Percentiles rank a stretch among this genome's conserved stretches.
Evolutionary conservation across 2,888 invertebrate species (phyloP).

Genomic region (Epinotia ramella): DNA sequence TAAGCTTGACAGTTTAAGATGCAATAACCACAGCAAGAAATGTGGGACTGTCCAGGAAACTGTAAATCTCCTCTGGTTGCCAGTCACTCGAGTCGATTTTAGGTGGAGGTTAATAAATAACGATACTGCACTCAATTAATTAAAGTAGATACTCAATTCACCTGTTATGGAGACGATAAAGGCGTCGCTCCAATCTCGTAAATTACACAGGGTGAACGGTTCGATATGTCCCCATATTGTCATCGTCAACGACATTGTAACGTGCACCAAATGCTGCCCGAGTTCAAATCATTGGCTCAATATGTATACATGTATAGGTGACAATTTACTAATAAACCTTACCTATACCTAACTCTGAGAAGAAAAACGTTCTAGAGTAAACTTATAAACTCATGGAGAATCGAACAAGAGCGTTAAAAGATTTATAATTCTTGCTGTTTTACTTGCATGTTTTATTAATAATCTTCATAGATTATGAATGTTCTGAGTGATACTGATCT

Average conservation of each 20-base stretch:
- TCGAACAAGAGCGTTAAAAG: neutral
- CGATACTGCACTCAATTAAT: slow-evolving; percentile 55
- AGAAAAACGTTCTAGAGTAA: neutral
- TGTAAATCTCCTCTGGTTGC: slow-evolving; percentile 3
- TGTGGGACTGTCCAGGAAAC: slow-evolving; percentile 10
- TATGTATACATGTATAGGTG: neutral
- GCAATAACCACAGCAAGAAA: slow-evolving; percentile 16
- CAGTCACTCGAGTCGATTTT: neutral
- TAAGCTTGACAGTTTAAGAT: slow-evolving; percentile 16
- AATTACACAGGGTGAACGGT: slow-evolving; percentile 71
- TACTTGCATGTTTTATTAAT: no score
- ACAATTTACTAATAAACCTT: no score
- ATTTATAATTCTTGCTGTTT: no score
- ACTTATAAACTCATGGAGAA: neutral
- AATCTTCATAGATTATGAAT: no score
- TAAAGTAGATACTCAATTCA: slow-evolving; percentile 52
- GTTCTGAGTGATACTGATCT: neutral
- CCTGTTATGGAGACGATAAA: slow-evolving; percentile 66
- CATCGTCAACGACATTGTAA: slow-evolving; percentile 52
- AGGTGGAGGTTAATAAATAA: slow-evolving; percentile 4
- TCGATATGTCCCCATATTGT: slow-evolving; percentile 71
- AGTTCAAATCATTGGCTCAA: neutral
- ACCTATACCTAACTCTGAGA: neutral
- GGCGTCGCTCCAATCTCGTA: slow-evolving; percentile 62
- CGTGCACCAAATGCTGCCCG: slow-evolving; percentile 11